Evolutionary conservation across 2,797 vertebrate species (phyloP), one percentile per base, ranked within the genome.

Genomic region (Tokudaia muenninki): DNA sequence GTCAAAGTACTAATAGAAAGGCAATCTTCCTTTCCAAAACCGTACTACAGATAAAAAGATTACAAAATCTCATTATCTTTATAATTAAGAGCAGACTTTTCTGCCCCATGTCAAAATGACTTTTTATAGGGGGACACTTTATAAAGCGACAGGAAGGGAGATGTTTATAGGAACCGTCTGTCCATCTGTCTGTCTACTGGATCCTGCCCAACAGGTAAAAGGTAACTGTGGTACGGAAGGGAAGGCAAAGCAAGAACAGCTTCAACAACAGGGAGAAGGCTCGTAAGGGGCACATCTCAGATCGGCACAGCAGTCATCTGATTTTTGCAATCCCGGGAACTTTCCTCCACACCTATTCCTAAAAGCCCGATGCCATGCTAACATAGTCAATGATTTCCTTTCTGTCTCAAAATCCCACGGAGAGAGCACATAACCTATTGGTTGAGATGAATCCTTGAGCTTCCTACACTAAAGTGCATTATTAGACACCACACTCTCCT

Each of bases 41-140:
- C 77, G 29, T 93, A 59, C 31, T 31, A 59, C 21, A 80, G 26
- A 81, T 14, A 22, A 86, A 93, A 91, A 55, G 87, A 94, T 44
- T 88, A 91, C 26, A 72, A 94, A 22, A 77, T 78, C 59, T 61
- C 89, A 93, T 57, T 26, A 84, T 77, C 65, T 93, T 34, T 57
- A 57, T 77, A 47, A 86, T 57, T 93, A 94, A 97, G 89, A 93
- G 91, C 10, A 87, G 24, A 24, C 81, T n/a, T 57, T 89, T 72
- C 52, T 83, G 24, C 31, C 47, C 31, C 6, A 94, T 61, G 41
- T 74, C 70, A 47, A 87, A 70, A 83, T 75, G 77, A 67, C 70
- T 92, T 75, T 92, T 29, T 55, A 70, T 24, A 61, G 41, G 57
- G 57, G 24, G 26, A 16, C 41, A 44, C 52, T 52, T 94, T 95